These are phyloP conservation scores for Acipenser oxyrinchus DNA, from an alignment of 2,797 vertebrate species.

Conservation along the genomic window DNA sequence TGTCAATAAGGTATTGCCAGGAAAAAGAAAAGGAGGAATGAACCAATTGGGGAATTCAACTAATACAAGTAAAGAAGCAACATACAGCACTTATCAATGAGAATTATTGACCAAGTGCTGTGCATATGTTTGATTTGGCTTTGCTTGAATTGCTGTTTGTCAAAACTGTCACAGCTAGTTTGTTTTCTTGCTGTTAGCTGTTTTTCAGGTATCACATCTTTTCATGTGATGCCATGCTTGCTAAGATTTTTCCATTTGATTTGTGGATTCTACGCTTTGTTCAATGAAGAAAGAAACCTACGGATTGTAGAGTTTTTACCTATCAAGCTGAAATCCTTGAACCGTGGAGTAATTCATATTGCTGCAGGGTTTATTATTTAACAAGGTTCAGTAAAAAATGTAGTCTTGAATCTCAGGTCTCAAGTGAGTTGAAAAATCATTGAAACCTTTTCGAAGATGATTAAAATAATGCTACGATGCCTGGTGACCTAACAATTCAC, in stretches of 20 bases:
- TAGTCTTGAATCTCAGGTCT: constrained; percentile 19
- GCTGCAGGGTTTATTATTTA: constrained; percentile 23
- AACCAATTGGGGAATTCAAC: too few relatives aligned
- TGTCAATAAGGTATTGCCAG: too few relatives aligned
- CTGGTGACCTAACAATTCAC: constrained; percentile 10
- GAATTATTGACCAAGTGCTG: constrained; percentile 9
- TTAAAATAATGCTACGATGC: neutral
- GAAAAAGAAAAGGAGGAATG: too few relatives aligned
- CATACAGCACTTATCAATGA: neutral
- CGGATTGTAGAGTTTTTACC: constrained; percentile 10
- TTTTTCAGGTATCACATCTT: constrained; percentile 13
- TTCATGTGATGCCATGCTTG: too few relatives aligned
- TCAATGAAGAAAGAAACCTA: constrained; percentile 21
- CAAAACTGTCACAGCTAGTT: constrained; percentile 3
- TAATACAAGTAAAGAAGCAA: too few relatives aligned
- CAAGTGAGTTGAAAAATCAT: constrained; percentile 7
- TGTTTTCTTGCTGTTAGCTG: constrained; percentile 19
- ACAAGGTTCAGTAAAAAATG: constrained; percentile 27
- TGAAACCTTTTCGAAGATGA: neutral
- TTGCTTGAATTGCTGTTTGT: constrained; percentile 3
- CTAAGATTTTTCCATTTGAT: constrained; percentile 33
- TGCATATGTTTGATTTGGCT: neutral
- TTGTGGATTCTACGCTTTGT: constrained; percentile 25
- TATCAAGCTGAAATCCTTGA: constrained; percentile 33
- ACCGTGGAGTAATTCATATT: constrained; percentile 19